Percentiles rank a stretch among this genome's conserved stretches.
Conservation (phyloP, 2,888 invertebrate genomes). For the Tholera decimalis region DNA sequence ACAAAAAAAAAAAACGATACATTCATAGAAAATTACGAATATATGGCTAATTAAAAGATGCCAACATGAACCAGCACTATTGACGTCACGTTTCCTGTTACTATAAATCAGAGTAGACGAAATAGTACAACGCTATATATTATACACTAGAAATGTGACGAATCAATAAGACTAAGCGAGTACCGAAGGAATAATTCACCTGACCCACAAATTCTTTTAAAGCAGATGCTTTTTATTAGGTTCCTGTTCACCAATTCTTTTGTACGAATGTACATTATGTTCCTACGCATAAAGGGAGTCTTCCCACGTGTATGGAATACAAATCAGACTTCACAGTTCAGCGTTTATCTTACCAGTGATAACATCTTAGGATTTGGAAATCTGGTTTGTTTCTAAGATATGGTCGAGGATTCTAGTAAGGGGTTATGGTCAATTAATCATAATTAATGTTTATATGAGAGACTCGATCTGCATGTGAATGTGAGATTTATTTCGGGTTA, state of each 20-base stretch:
- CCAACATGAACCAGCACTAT: background rate
- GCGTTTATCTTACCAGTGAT: slow-evolving; percentile 18
- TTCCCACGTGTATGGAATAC: slow-evolving; percentile 28
- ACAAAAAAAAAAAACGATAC: no score
- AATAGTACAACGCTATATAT: no score
- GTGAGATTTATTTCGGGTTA: no score
- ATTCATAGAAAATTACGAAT: no score
- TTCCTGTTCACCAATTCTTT: background rate
- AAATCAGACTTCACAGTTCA: slow-evolving; percentile 12
- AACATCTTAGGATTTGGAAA: slow-evolving; percentile 22
- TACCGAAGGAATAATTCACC: no score
- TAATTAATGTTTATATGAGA: slow-evolving; percentile 15
- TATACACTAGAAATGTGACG: no score
- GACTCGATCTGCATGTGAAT: slow-evolving; percentile 7
- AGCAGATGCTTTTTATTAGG: no score
- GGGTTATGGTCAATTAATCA: slow-evolving; percentile 31
- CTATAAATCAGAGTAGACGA: no score
- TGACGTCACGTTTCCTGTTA: no score
- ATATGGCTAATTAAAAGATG: no score
- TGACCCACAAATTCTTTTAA: no score
- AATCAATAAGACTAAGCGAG: no score
- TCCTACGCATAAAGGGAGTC: slow-evolving; percentile 15
- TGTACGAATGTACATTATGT: slow-evolving; percentile 15
- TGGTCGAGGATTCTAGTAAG: background rate
- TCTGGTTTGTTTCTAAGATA: slow-evolving; percentile 26